phyloP scores from a whole-genome alignment of 2,888 invertebrate genomes.

The Limnephilus lunatus region DNA sequence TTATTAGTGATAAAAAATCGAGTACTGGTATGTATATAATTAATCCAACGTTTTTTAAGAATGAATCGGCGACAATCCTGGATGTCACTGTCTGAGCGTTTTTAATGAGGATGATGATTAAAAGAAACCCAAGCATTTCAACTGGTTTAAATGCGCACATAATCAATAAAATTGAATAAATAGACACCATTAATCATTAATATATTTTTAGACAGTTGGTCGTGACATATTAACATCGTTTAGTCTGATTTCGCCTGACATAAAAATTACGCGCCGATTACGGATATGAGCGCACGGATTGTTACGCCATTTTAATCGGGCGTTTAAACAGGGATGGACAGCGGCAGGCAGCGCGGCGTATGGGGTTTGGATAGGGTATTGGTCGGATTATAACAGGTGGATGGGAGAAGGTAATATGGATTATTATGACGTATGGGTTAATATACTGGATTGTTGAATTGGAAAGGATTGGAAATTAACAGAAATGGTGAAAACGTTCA shows the following conservation, averaged over 20 bases:
- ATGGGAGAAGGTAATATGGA: neutral
- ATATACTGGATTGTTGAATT: neutral
- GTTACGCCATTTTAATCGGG: neutral
- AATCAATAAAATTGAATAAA: neutral
- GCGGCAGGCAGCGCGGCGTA: neutral
- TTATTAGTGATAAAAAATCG: no score
- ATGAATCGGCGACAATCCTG: no score
- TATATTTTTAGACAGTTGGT: neutral
- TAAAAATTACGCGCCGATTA: neutral
- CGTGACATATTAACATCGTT: neutral
- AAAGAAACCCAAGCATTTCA: neutral
- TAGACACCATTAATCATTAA: neutral
- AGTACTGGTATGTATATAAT: no score
- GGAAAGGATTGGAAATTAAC: neutral
- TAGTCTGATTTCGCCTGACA: neutral
- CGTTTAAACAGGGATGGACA: neutral
- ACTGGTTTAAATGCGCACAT: neutral
- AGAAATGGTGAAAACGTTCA: neutral
- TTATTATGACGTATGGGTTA: neutral
- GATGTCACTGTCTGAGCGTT: neutral
- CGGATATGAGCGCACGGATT: neutral
- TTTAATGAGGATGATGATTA: neutral
- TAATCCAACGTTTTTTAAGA: no score
- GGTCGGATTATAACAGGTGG: neutral
- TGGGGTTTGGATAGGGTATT: neutral